phyloP scores from a whole-genome alignment of 2,888 invertebrate genomes.

The Teleiodes luculella region DNA sequence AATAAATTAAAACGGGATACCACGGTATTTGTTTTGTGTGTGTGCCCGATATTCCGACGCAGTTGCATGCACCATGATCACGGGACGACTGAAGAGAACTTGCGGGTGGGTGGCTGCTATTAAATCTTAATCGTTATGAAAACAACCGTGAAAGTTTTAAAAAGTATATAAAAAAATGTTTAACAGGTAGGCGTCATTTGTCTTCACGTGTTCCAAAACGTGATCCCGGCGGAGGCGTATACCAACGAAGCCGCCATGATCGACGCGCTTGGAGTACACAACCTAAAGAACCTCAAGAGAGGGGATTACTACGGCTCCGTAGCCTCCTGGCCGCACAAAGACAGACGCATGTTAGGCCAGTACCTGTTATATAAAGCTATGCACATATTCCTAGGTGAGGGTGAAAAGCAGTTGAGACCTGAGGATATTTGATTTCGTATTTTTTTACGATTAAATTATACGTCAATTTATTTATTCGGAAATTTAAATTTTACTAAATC shows the following conservation, averaged over 20 bases:
- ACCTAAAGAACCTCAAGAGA: slow-evolving; percentile 86
- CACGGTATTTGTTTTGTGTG: too few relatives aligned
- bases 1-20: too few relatives aligned
- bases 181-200: slow-evolving; percentile 93
- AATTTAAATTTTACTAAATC: too few relatives aligned
- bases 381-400: slow-evolving; percentile 90
- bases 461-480: too few relatives aligned
- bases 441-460: too few relatives aligned
- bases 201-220: slow-evolving; percentile 93
- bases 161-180: too few relatives aligned
- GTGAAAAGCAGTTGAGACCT: slow-evolving; percentile 91
- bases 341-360: slow-evolving; percentile 86
- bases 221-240: slow-evolving; percentile 93
- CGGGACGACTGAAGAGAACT: too few relatives aligned
- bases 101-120: too few relatives aligned
- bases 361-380: slow-evolving; percentile 89
- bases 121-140: too few relatives aligned
- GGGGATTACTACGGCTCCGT: slow-evolving; percentile 92
- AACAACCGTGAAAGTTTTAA: too few relatives aligned
- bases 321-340: slow-evolving; percentile 84
- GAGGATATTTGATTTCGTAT: slow-evolving; percentile 78
- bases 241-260: slow-evolving; percentile 97
- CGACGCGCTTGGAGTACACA: slow-evolving; percentile 87
- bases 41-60: too few relatives aligned
- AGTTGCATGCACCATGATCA: too few relatives aligned